Conservation (phyloP, 2,888 invertebrate species). For the Limnephilus rhombicus region DNA sequence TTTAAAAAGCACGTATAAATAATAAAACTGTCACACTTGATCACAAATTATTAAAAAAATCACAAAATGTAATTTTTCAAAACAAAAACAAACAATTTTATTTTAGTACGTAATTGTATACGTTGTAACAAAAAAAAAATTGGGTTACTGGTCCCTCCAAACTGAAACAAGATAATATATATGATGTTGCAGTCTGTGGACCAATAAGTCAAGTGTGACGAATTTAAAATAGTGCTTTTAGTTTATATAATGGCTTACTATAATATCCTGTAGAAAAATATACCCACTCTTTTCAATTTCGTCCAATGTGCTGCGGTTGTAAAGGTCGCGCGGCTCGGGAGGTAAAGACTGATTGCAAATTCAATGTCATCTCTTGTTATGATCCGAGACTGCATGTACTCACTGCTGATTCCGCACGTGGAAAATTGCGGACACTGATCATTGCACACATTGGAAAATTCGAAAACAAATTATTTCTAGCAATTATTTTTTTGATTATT, state of each 20-base stretch:
- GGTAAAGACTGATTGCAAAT: slow-evolving; percentile 26
- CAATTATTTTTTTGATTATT: not conserved
- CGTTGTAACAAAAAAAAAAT: slow-evolving; percentile 62
- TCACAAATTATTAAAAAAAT: slow-evolving; percentile 2
- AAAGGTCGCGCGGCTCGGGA: slow-evolving; percentile 45
- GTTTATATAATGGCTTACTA: slow-evolving; percentile 55
- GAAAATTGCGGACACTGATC: not conserved
- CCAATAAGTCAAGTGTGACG: slow-evolving; percentile 49
- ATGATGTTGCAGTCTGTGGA: slow-evolving; percentile 52
- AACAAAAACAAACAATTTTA: slow-evolving; percentile 10
- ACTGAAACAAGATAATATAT: slow-evolving; percentile 44
- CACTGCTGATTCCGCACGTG: not conserved
- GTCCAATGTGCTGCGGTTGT: slow-evolving; percentile 51
- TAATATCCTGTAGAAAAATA: slow-evolving; percentile 17
- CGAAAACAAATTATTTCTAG: not conserved
- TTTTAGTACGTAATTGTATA: not conserved
- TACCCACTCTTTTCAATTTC: slow-evolving; percentile 47
- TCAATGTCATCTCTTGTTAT: slow-evolving; percentile 51
- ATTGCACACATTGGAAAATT: not conserved
- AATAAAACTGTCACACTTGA: slow-evolving; percentile 20
- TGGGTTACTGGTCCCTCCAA: slow-evolving; percentile 46
- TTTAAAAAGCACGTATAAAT: slow-evolving; percentile 19
- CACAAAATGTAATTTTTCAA: not conserved
- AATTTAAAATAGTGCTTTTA: slow-evolving; percentile 36
- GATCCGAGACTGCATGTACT: slow-evolving; percentile 17